Evolutionary conservation across 1,140 invertebrate genomes (phyloP).

Genomic region (Listronotus oregonensis): DNA sequence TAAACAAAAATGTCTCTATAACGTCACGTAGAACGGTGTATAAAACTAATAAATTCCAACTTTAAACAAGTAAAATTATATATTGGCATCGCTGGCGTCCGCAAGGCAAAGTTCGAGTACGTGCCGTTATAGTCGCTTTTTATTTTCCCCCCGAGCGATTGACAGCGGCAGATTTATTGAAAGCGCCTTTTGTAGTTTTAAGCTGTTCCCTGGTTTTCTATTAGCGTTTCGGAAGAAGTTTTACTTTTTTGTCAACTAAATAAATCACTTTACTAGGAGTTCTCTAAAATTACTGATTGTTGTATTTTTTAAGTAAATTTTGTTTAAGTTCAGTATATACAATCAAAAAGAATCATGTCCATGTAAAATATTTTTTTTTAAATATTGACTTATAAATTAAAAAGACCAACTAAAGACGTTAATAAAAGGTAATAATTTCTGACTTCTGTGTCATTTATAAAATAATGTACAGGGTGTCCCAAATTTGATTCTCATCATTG

Average conservation of each 20-base stretch:
- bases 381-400: no score
- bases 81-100: slow-evolving; percentile 25
- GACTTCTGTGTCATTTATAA: no score
- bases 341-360: no score
- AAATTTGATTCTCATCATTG: no score
- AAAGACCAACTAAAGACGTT: no score
- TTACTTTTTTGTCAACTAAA: slow-evolving; percentile 22
- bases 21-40: slow-evolving; percentile 25
- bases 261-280: slow-evolving; percentile 17
- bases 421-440: no score
- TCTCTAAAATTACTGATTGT: background rate
- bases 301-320: no score
- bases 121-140: slow-evolving; percentile 23
- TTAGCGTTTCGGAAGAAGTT: slow-evolving; percentile 32
- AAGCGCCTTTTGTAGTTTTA: slow-evolving; percentile 36
- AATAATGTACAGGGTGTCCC: no score
- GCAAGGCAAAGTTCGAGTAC: slow-evolving; percentile 27
- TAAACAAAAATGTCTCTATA: slow-evolving; percentile 11
- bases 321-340: no score
- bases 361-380: no score
- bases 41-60: slow-evolving; percentile 37
- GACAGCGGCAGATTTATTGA: slow-evolving; percentile 33
- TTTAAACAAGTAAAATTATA: slow-evolving; percentile 39
- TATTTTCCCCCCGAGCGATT: slow-evolving; percentile 21
- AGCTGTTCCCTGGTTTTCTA: slow-evolving; percentile 33